phyloP scores from a whole-genome alignment of 2,797 vertebrate species.

The Natrix natrix region DNA sequence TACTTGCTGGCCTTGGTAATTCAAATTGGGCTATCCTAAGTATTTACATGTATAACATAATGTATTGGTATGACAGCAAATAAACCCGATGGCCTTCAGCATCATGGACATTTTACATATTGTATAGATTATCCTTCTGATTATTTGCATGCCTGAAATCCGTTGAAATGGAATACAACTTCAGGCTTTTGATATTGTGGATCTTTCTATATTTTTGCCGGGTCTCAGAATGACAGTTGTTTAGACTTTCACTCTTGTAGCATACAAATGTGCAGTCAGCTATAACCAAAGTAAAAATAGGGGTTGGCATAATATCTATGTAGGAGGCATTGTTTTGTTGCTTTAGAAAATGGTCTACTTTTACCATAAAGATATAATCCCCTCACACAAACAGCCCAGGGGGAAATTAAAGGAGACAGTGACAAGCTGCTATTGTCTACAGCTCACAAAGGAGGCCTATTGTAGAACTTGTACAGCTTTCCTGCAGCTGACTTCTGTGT shows the following conservation, averaged over 20 bases:
- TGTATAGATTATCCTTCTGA: not conserved
- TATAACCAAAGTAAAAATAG: constrained; percentile 30
- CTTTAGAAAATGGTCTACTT: constrained; percentile 8
- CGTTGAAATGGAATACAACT: not conserved
- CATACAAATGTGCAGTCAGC: constrained; percentile 25
- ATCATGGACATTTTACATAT: not conserved
- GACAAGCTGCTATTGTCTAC: constrained; percentile 53
- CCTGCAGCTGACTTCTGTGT: constrained; percentile 53
- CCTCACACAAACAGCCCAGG: constrained; percentile 40
- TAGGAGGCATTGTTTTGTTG: not conserved
- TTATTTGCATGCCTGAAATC: not conserved
- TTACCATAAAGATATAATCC: constrained; percentile 51
- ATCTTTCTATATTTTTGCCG: constrained; percentile 7
- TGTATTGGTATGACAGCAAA: not conserved
- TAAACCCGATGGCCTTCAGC: not conserved
- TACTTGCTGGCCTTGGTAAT: not conserved
- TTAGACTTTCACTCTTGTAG: not conserved
- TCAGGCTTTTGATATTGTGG: constrained; percentile 25
- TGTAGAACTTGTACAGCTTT: constrained; percentile 45
- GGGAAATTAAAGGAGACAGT: constrained; percentile 50
- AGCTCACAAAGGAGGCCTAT: constrained; percentile 58
- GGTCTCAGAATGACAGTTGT: constrained; percentile 13
- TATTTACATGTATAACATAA: not conserved
- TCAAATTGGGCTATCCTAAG: not conserved
- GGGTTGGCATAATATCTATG: not conserved